phyloP scores from a whole-genome alignment of 2,797 vertebrate genomes.

The Morelia viridis region DNA sequence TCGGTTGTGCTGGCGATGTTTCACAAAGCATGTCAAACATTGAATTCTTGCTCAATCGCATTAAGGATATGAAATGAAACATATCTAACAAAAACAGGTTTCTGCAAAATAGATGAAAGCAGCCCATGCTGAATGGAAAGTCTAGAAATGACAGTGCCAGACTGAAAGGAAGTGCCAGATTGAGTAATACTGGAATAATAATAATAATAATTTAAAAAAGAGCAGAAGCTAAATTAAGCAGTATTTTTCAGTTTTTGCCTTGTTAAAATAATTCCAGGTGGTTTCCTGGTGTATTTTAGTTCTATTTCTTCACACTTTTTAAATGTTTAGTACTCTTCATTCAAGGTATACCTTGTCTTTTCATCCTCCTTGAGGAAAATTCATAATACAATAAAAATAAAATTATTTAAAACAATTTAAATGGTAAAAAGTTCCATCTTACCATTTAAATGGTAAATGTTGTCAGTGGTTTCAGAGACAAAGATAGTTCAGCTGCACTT shows the following conservation, averaged over 20 bases:
- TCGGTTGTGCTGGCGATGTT: constrained; percentile 33
- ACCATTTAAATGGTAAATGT: not conserved
- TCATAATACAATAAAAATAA: not conserved
- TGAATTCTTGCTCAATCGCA: constrained; percentile 45
- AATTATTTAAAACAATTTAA: not conserved
- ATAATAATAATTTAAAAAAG: not conserved
- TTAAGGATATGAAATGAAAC: constrained; percentile 30
- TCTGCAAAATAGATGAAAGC: not conserved
- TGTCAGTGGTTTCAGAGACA: not conserved
- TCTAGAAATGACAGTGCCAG: not conserved
- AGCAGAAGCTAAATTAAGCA: constrained; percentile 21
- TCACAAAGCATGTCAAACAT: constrained; percentile 25
- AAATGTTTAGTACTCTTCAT: not conserved
- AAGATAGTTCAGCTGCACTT: not conserved
- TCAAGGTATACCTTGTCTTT: not conserved
- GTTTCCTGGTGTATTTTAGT: not conserved
- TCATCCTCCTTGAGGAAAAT: not conserved
- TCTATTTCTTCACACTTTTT: not conserved
- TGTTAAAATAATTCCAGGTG: constrained; percentile 5
- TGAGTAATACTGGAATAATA: not conserved
- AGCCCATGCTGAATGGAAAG: not conserved
- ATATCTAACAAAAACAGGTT: constrained; percentile 6
- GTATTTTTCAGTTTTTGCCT: constrained; percentile 1
- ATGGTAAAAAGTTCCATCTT: not conserved
- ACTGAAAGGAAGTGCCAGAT: not conserved